Evolutionary conservation across 2,113 vertebrate species (phyloP).

Genomic region (Naja naja): DNA sequence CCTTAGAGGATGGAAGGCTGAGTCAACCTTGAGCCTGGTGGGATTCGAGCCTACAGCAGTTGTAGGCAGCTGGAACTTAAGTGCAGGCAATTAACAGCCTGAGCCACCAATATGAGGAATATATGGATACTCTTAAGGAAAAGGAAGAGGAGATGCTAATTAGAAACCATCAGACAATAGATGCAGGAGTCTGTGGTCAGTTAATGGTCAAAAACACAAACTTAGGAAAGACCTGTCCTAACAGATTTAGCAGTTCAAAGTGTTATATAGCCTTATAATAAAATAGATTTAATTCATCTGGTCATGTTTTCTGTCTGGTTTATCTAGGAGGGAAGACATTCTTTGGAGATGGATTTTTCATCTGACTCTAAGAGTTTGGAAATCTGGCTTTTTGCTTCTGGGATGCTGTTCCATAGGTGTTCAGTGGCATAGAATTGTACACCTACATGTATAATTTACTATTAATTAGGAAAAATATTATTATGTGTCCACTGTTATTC

Average conservation of each 20-base stretch:
- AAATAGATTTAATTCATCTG: background rate
- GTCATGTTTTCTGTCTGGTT: background rate
- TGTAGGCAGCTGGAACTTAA: no score
- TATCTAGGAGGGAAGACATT: background rate
- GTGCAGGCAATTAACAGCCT: no score
- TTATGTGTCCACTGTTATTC: background rate
- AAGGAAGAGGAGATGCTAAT: background rate
- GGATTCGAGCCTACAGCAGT: no score
- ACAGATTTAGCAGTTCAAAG: background rate
- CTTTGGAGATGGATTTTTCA: background rate
- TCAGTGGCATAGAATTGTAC: background rate
- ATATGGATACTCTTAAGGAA: background rate
- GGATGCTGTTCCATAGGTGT: background rate
- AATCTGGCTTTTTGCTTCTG: background rate
- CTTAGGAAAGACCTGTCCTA: background rate
- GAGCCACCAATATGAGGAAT: no score
- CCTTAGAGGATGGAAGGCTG: no score
- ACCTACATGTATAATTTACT: background rate
- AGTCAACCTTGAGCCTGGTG: no score
- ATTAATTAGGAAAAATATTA: background rate
- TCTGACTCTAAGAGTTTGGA: background rate
- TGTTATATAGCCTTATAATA: background rate
- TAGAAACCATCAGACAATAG: background rate
- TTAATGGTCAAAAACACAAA: background rate
- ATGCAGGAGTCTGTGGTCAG: background rate